Evolutionary conservation across 2,113 vertebrate species (phyloP).

Genomic region (Helogale parvula): DNA sequence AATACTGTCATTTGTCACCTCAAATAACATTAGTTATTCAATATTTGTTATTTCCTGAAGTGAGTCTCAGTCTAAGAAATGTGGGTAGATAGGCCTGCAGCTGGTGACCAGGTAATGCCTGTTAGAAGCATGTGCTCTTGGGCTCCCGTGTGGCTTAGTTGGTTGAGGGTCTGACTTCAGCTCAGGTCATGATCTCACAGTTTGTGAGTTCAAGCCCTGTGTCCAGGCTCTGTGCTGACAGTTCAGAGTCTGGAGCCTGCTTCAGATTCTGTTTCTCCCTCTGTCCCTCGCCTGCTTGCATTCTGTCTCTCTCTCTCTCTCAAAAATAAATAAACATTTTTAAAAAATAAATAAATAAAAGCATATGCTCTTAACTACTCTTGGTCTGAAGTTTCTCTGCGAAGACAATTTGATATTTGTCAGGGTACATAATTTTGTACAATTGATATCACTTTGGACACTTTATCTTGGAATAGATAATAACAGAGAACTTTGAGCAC

Average conservation of each 20-base stretch:
- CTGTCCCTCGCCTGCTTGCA: too few species aligned
- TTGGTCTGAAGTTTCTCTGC: not conserved
- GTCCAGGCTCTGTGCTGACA: too few species aligned
- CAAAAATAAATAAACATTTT: too few species aligned
- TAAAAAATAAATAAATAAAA: not conserved
- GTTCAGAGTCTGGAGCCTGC: too few species aligned
- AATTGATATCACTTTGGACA: not conserved
- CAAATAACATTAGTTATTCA: not conserved
- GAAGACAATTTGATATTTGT: not conserved
- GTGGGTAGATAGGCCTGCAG: not conserved
- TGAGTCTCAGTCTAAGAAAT: not conserved
- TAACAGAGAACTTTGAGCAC: not conserved
- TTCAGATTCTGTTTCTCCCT: too few species aligned
- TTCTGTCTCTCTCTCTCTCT: too few species aligned
- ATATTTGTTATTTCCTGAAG: not conserved
- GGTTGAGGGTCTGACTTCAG: too few species aligned
- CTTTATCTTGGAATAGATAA: not conserved
- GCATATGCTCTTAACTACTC: not conserved
- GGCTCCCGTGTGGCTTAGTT: too few species aligned
- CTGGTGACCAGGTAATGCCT: not conserved
- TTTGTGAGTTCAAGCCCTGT: too few species aligned
- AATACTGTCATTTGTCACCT: not conserved
- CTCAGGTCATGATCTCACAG: too few species aligned
- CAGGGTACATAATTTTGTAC: not conserved
- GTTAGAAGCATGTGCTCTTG: not conserved